Evolutionary conservation across 1,140 invertebrate species (phyloP), one percentile per base, ranked within the genome.

Genomic region (Onthophagus taurus): DNA sequence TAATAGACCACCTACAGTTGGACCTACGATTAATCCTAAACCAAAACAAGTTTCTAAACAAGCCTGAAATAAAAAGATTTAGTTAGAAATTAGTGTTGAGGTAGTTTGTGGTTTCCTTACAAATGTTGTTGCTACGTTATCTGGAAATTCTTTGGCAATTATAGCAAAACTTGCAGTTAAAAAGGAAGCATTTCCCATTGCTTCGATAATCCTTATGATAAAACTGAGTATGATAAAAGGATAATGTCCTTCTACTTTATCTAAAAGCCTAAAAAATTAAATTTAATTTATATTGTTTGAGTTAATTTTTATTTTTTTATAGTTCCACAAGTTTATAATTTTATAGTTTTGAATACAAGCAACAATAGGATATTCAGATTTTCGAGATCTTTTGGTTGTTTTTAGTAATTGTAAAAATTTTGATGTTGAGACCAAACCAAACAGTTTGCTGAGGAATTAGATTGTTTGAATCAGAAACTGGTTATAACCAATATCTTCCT

Each of bases 161-260:
- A 95, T 90, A 1, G 90, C 87, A 67, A 94, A 95, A 52, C 83
- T 83, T 1, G 90, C 87, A 2, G 90, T 95, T 2, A 94, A 71
- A 67, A 93, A 93, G 2, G 88, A 89, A 0, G 91, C 89, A 57
- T 90, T 89, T 16, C 90, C 91, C 66, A 91, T 68, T 0, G 90
- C 93, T 66, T 95, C 91, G n/a, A 92, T 63, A 46, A 89, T 87
- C 47, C 93, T 72, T 41, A 93, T 84, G 1, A 81, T 53, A 63
- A 96, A 91, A 47, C 88, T 90, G 36, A 91, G 69, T 7, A 79
- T 74, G 51, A 95, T 89, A 65, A 95, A 97, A 0, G 78, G 71
- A 37, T 75, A 74, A 44, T 88, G 85, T 6, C 80, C 80, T n/a
- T 89, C 72, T 21, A 89, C 74, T 61, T 77, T 81, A 59, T 92